Conservation (phyloP, 1,140 invertebrate genomes). For the roundworm (Caenorhabditis elegans) region WBcel235 BX284602.5:5682001-5682500, state of each 20-base stretch:
- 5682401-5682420: constrained; percentile 20
- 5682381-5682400: neutral
- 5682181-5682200: neutral
- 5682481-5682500: neutral
- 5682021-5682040: neutral
- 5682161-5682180: no score
- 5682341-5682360: constrained; percentile 26
- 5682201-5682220: neutral
- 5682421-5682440: neutral
- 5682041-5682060: neutral
- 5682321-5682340: constrained; percentile 48
- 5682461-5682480: neutral
- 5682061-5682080: neutral
- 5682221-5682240: neutral
- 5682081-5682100: no score
- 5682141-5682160: neutral
- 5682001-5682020: neutral
- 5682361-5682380: neutral
- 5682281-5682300: no score
- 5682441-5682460: neutral
- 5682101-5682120: neutral
- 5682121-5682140: neutral
- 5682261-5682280: neutral
- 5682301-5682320: neutral
- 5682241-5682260: neutral